Evolutionary conservation across 2,888 invertebrate species (phyloP).

Genomic region (Nineta flava): DNA sequence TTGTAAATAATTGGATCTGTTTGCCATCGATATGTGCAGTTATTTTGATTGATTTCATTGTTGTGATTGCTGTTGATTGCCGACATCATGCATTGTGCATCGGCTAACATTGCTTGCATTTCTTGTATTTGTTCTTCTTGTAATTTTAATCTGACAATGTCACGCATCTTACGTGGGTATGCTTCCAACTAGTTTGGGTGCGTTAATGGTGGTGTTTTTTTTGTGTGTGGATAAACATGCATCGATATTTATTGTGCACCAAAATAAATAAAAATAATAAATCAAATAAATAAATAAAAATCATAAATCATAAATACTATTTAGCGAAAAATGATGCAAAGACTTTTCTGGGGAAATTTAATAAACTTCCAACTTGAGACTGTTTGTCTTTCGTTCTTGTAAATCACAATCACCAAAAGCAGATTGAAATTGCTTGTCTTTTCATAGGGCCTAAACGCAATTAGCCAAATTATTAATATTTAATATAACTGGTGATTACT

Average conservation of each 20-base stretch:
- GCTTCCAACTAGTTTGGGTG: conserved; percentile 46
- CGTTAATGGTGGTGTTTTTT: background rate
- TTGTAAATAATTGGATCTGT: background rate
- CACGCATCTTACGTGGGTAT: conserved; percentile 69
- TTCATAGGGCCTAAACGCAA: no score
- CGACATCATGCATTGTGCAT: background rate
- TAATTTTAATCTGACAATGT: conserved; percentile 34
- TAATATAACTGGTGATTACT: no score
- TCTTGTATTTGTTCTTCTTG: conserved; percentile 32
- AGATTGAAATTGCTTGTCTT: no score
- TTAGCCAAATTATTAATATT: no score
- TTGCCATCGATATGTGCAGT: background rate
- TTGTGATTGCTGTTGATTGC: background rate
- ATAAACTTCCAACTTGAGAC: no score
- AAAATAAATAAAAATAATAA: conserved; percentile 15
- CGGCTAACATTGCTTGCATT: conserved; percentile 4
- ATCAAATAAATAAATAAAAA: conserved; percentile 3
- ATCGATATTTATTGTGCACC: conserved; percentile 19
- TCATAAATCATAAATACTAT: background rate
- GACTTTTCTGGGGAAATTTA: no score
- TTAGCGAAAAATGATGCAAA: background rate
- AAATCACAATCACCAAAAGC: no score
- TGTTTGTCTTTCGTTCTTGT: no score
- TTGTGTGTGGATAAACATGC: conserved; percentile 8
- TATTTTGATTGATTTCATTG: background rate